Base-by-base conservation (phyloP, 1,140 invertebrate species). In the Drosophila santomea region DNA sequence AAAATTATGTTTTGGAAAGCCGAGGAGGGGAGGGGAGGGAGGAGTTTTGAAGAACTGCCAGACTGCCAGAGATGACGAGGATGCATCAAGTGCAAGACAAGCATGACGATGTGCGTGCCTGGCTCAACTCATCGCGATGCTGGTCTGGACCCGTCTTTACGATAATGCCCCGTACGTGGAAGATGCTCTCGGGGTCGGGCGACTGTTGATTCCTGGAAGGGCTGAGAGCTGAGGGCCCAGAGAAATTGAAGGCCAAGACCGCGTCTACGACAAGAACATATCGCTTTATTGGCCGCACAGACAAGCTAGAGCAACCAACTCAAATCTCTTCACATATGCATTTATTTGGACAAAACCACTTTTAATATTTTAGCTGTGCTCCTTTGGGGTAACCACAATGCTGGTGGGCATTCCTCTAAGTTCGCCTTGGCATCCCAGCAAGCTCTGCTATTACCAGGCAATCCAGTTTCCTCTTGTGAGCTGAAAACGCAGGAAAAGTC, bases 71-170 rank as follows among this genome's bases (percentile, higher is more conserved):
- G 47, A 64, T 68, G 64, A 68, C 47, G 64, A 64, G 64, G 64
- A 68, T 68, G 64, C 64, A 68, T 68, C 60, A 68, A 68, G 64
- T 66, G 64, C 32, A 51, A 68, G 64, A 68, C 64, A 68, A 52
- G 17, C 64, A 68, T 64, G 62, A 64, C 62, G 62, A 64, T 66
- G 60, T 68, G 64, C 64, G 64, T 68, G 64, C 61, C 60, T 66
- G 64, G 60, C 64, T 68, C 64, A 68, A 44, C 60, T 68, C 64
- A 66, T 68, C 64, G 64, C 28, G 45, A 68, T 68, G 64, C 60
- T 66, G 60, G 35, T 43, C 63, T 39, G 36, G 36, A 45, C 28
- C 45, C 58, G 36, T 68, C 64, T 68, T 68, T 44, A 68, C 64
- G 64, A 68, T 68, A 68, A 68, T 66, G 64, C 64, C 61, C 28